These are phyloP conservation scores for Heliconius erato DNA, from an alignment of 2,888 invertebrate species.

Conservation along the genomic window DNA sequence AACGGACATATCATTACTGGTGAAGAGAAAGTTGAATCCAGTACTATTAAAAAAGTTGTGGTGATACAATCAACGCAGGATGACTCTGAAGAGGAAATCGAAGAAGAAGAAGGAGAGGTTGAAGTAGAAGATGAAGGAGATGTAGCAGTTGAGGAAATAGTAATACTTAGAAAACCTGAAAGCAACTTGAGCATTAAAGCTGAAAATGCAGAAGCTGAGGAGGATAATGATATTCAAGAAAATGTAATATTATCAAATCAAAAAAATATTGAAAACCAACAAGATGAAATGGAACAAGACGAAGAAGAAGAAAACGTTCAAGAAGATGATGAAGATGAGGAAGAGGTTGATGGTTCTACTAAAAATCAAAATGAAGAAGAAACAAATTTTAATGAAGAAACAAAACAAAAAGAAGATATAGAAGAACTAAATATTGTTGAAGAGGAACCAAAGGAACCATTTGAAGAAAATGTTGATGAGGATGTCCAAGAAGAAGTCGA, in stretches of 20 bases:
- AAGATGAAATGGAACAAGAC: constrained; percentile 45
- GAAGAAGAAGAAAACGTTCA: constrained; percentile 52
- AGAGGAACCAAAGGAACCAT: constrained; percentile 55
- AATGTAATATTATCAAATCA: constrained; percentile 35
- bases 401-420: constrained; percentile 55
- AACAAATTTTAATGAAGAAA: constrained; percentile 53
- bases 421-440: constrained; percentile 47
- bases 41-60: constrained; percentile 72
- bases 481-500: constrained; percentile 48
- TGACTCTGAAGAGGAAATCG: constrained; percentile 56
- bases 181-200: constrained; percentile 49
- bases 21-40: constrained; percentile 72
- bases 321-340: constrained; percentile 52
- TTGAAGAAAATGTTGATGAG: constrained; percentile 50
- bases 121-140: constrained; percentile 62
- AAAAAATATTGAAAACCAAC: not conserved
- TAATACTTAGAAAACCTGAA: constrained; percentile 48
- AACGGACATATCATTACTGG: constrained; percentile 67
- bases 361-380: constrained; percentile 49
- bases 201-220: not conserved
- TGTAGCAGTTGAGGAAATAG: constrained; percentile 53
- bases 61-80: constrained; percentile 62
- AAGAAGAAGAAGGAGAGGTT: constrained; percentile 63
- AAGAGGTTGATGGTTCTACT: constrained; percentile 42
- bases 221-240: constrained; percentile 43